Conservation (phyloP, 2,888 invertebrate genomes). For the Lymantria monacha region DNA sequence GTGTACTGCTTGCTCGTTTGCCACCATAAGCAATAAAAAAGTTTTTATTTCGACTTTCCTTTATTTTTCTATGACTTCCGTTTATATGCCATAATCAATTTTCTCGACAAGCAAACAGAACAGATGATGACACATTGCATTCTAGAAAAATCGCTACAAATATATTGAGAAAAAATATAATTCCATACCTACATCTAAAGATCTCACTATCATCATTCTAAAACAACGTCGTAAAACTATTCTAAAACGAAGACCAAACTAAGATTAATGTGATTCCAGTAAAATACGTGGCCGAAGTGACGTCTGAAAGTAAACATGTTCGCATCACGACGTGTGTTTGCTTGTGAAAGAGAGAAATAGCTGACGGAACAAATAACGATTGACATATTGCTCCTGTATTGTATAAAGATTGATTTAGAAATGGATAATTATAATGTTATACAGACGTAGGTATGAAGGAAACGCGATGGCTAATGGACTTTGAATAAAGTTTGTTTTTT, state of each 20-base stretch:
- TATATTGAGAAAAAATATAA: no score
- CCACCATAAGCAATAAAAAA: no score
- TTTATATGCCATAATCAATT: no score
- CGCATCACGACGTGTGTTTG: slow-evolving; percentile 56
- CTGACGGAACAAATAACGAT: slow-evolving; percentile 57
- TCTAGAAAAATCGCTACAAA: no score
- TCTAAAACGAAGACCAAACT: slow-evolving; percentile 16
- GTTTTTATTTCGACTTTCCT: no score
- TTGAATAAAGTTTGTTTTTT: no score
- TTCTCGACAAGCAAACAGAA: no score
- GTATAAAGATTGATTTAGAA: slow-evolving; percentile 59
- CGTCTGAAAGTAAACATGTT: slow-evolving; percentile 68
- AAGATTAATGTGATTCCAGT: slow-evolving; percentile 44
- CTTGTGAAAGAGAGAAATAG: slow-evolving; percentile 62
- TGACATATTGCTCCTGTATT: slow-evolving; percentile 66
- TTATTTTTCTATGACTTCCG: no score
- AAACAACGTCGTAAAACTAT: slow-evolving; percentile 8
- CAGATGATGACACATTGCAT: no score
- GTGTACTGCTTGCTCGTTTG: no score
- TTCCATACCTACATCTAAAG: not conserved
- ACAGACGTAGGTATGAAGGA: slow-evolving; percentile 6
- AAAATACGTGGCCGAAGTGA: slow-evolving; percentile 49
- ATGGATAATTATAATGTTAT: slow-evolving; percentile 42
- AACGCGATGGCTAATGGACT: no score
- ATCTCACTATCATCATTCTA: not conserved